Base-by-base conservation (phyloP, 2,888 invertebrate genomes). In the Brenthis ino region DNA sequence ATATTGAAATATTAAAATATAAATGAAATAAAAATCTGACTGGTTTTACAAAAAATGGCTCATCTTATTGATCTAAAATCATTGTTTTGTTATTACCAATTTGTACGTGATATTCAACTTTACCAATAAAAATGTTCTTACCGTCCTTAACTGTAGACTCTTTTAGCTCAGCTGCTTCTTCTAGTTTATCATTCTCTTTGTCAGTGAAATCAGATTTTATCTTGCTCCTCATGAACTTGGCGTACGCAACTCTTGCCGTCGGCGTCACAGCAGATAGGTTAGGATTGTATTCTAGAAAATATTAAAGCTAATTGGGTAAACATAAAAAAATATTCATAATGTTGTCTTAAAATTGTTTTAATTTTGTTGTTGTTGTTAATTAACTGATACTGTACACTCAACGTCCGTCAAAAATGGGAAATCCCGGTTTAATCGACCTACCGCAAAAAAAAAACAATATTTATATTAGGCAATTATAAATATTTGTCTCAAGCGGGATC, bases 171-270 rank as follows among this genome's bases (percentile, higher is more conserved):
- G 86, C 87, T 11, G 86, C 87, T 69, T 89, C 89, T 56, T 89
- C 89, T 5, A 28, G n/a, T 57, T 84, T 87, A 20, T 61, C 77
- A 13, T 57, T 77, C 70, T 87, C 83, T 53, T 79, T 79, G 24
- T 82, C 83, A 11, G 80, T 77, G 74, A 93, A 93, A 76, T 95
- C 95, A 0, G 94, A 92, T 65, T 94, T 94, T 74, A 96, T 93
- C 86, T 96, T 95, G 81, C 94, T 95, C 72, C 95, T 95, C 95
- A 97, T 97, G 83, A 97, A 98, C 86, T 97, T 97, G 65, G 97
- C 97, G 78, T 97, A 97, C 0, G 97, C 97, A 16, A 97, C 95
- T 77, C 97, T 93, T 0, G 97, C 96, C 1, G 95, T 95, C 0
- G 96, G 96, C 1, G 97, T 95, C 1, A 97, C 95, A 0, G 94